Evolutionary conservation across 2,888 invertebrate species (phyloP).

Genomic region (Lepidonotus clava): DNA sequence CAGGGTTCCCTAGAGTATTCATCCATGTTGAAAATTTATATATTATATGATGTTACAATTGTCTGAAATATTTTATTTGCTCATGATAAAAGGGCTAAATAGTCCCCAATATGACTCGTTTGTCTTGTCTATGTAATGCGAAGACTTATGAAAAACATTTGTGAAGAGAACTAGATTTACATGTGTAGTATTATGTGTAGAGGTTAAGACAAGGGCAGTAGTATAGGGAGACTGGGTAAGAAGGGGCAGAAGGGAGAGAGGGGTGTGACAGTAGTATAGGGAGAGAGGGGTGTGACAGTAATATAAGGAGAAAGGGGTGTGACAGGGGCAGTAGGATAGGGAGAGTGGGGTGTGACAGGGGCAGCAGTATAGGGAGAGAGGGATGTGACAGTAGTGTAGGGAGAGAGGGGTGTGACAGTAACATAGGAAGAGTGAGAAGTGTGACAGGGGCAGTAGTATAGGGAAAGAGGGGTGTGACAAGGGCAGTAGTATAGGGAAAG

Average conservation of each 20-base stretch:
- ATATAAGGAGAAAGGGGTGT: not conserved
- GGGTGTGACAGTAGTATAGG: not conserved
- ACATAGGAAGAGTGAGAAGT: not conserved
- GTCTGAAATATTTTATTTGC: too few species aligned
- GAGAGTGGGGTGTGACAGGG: not conserved
- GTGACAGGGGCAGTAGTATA: not conserved
- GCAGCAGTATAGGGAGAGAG: not conserved
- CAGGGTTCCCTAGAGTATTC: too few species aligned
- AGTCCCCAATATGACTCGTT: too few species aligned
- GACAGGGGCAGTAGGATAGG: not conserved
- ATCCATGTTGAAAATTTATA: too few species aligned
- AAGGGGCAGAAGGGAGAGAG: not conserved
- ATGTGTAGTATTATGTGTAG: too few species aligned
- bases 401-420: not conserved
- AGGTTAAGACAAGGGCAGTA: too few species aligned
- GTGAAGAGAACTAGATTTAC: too few species aligned
- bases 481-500: not conserved
- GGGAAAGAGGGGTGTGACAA: not conserved
- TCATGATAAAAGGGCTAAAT: too few species aligned
- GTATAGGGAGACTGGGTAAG: not conserved
- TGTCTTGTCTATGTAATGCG: too few species aligned
- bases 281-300: not conserved
- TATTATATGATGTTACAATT: too few species aligned
- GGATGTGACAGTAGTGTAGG: not conserved
- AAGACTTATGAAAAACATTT: too few species aligned